phyloP scores from a whole-genome alignment of 2,113 vertebrate genomes.

The Datnioides undecimradiatus region DNA sequence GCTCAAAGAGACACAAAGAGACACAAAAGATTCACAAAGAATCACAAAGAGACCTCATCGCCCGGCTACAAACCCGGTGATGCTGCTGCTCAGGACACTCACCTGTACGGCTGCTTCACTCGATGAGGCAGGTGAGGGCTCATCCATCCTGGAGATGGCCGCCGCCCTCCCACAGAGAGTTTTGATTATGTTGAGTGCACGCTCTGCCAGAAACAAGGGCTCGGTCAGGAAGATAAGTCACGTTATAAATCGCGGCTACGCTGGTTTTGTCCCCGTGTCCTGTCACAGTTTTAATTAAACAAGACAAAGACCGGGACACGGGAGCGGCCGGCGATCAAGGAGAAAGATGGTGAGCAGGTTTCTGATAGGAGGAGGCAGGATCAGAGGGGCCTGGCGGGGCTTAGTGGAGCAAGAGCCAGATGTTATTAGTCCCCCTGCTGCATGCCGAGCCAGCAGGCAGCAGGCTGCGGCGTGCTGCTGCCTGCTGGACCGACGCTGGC shows the following conservation, averaged over 20 bases:
- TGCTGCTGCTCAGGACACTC: no score
- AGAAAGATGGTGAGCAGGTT: conserved; percentile 48
- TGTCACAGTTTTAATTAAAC: conserved; percentile 70
- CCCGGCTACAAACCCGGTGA: no score
- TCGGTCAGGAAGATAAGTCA: conserved; percentile 59
- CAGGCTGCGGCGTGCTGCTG: conserved; percentile 12
- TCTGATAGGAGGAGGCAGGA: conserved; percentile 23
- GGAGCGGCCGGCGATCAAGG: conserved; percentile 6
- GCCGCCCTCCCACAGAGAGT: conserved; percentile 40
- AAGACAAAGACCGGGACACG: conserved; percentile 54
- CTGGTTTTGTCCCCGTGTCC: conserved; percentile 52
- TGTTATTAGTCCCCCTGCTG: conserved; percentile 20
- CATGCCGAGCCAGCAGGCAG: conserved; percentile 20
- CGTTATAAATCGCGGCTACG: conserved; percentile 57
- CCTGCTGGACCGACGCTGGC: neutral
- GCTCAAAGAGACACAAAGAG: no score
- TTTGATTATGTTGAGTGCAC: conserved; percentile 68
- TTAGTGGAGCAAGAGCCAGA: conserved; percentile 21
- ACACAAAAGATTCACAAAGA: no score
- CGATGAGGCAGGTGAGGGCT: conserved; percentile 15
- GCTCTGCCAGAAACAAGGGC: conserved; percentile 44
- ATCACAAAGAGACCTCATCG: no score
- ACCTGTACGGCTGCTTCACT: no score
- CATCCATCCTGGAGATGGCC: conserved; percentile 52
- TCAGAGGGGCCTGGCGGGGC: conserved; percentile 7